Percentiles rank a stretch among this genome's conserved stretches.
Evolutionary conservation across 1,140 invertebrate species (phyloP).

Genomic region (Drosophila orosa): DNA sequence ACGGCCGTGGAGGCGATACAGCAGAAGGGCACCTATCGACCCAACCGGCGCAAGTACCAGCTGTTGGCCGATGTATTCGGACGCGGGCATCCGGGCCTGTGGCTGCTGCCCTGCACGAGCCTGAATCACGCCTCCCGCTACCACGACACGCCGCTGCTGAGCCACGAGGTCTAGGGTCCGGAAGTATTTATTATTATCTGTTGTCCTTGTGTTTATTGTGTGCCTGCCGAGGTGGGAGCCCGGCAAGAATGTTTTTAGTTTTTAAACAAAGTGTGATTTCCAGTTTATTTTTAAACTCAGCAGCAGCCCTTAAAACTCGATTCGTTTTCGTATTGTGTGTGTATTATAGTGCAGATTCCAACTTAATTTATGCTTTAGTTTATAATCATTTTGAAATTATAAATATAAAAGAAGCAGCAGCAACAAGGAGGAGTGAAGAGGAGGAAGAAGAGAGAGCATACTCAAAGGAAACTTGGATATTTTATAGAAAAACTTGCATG

Average conservation of each 20-base stretch:
- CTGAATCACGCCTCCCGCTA: conserved; percentile 85
- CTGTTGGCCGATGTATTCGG: conserved; percentile 93
- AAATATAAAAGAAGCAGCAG: conserved; percentile 45
- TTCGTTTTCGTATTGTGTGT: conserved; percentile 45
- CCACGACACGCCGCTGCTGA: conserved; percentile 86
- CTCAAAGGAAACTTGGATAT: conserved; percentile 60
- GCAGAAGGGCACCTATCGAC: conserved; percentile 88
- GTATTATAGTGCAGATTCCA: conserved; percentile 63
- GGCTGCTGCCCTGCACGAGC: conserved; percentile 88
- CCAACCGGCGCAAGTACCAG: conserved; percentile 88
- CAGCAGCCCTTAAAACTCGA: conserved; percentile 10
- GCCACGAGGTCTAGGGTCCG: conserved; percentile 86
- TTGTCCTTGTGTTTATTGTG: conserved; percentile 51
- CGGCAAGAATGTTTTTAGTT: conserved; percentile 47
- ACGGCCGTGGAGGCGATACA: conserved; percentile 91
- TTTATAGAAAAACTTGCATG: conserved; percentile 51
- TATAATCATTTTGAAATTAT: conserved; percentile 50
- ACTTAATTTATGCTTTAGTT: conserved; percentile 63
- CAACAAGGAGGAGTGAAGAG: conserved; percentile 1
- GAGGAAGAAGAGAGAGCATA: conserved; percentile 31
- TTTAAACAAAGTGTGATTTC: conserved; percentile 50
- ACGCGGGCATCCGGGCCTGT: conserved; percentile 87
- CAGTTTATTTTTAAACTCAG: conserved; percentile 14
- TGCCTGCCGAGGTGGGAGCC: conserved; percentile 5
- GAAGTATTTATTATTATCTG: conserved; percentile 44